phyloP scores from a whole-genome alignment of 2,888 invertebrate species.

The Tipula lateralis region DNA sequence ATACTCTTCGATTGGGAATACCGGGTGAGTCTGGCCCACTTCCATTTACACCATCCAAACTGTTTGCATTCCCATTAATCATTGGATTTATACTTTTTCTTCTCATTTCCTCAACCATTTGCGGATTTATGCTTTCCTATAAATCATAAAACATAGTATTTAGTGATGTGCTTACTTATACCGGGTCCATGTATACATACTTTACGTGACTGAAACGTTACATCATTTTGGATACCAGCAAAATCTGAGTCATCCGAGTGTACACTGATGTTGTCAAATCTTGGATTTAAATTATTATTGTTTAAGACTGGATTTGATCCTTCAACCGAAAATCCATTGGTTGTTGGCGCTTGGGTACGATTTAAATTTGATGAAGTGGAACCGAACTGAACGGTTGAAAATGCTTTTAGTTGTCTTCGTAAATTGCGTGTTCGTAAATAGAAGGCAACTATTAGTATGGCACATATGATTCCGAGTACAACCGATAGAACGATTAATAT shows the following conservation, averaged over 20 bases:
- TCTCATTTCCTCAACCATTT: constrained; percentile 19
- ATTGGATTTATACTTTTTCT: constrained; percentile 30
- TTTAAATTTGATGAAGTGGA: constrained; percentile 56
- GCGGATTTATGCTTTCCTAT: constrained; percentile 32
- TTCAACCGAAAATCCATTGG: constrained; percentile 64
- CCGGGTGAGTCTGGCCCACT: no score
- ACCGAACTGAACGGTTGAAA: constrained; percentile 55
- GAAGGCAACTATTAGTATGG: constrained; percentile 54
- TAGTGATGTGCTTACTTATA: no score
- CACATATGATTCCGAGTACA: constrained; percentile 52
- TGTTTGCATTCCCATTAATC: neutral
- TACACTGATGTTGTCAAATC: constrained; percentile 43
- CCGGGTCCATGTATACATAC: no score
- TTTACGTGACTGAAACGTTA: constrained; percentile 39
- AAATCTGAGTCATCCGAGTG: constrained; percentile 54
- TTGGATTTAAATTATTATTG: constrained; percentile 40
- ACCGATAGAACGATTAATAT: constrained; percentile 53
- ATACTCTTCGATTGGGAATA: constrained; percentile 29
- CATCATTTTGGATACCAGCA: constrained; percentile 62
- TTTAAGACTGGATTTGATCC: constrained; percentile 69
- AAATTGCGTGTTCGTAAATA: constrained; percentile 55
- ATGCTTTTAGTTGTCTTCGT: constrained; percentile 56
- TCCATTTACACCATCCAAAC: neutral
- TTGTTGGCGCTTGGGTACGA: constrained; percentile 56
- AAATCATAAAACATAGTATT: neutral